A percentile compares a stretch with the other conserved stretches of the same genome.
Evolutionary conservation across 92 coral and sea anemone species (phyloP).

Genomic region (Actinostola sp.): DNA sequence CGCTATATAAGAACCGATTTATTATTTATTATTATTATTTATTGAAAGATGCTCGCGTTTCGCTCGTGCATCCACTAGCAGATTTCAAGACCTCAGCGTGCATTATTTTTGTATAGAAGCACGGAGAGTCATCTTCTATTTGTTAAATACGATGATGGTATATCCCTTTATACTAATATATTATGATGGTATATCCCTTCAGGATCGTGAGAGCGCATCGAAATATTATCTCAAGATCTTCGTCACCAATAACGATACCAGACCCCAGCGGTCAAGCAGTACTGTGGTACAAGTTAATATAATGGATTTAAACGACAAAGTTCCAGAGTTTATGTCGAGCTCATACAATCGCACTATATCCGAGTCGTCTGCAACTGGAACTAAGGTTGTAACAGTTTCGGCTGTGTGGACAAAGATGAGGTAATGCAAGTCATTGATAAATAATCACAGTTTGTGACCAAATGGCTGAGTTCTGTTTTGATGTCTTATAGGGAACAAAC

Average conservation of each 20-base stretch:
- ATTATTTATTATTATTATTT: no score
- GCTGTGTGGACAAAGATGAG: constrained; percentile 84
- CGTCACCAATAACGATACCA: constrained; percentile 78
- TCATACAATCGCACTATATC: constrained; percentile 80
- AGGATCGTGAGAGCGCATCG: constrained; percentile 83
- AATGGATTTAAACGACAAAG: constrained; percentile 84
- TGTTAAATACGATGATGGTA: no score
- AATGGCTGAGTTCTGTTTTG: not conserved
- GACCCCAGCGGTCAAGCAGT: constrained; percentile 68
- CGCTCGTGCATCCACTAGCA: no score
- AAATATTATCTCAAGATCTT: constrained; percentile 61
- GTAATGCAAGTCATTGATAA: constrained; percentile 29
- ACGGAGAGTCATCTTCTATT: no score
- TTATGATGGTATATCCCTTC: not conserved
- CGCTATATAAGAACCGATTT: no score
- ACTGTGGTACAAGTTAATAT: constrained; percentile 67
- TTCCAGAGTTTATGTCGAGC: constrained; percentile 67
- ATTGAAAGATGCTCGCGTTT: no score
- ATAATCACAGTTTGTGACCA: not conserved
- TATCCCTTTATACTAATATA: not conserved
- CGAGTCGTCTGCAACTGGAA: constrained; percentile 79
- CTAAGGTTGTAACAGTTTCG: constrained; percentile 75
- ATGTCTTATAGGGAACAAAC: constrained; percentile 67
- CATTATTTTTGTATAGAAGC: no score
- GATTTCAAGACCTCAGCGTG: no score